Evolutionary conservation across 2,113 vertebrate genomes (phyloP), one percentile per base, ranked within the genome.

Genomic region (Macroglossus sobrinus): DNA sequence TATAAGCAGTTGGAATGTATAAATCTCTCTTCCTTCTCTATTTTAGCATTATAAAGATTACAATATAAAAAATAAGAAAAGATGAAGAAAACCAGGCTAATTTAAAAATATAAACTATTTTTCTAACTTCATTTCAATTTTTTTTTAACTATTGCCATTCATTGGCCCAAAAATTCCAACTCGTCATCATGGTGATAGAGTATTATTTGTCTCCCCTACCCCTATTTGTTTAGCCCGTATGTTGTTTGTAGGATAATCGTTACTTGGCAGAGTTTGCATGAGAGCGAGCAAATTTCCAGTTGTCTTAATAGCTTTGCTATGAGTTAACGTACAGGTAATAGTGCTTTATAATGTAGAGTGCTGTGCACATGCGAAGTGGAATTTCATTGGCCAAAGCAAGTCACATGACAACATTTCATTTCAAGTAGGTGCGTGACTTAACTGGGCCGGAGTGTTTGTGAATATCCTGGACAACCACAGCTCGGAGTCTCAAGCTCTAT

Each of bases 231-330:
- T 15, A 38, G 11, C 2, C 24, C 4, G 24, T 26, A 14, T 81
- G n/a, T 59, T 86, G 2, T 63, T 87, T 93, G 26, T 19, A 76
- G 64, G 78, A 81, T 57, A 14, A 40, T 59, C 18, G 81, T 71
- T 63, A 71, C 84, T 93, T 85, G 89, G 38, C n/a, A 89, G 88
- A 26, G 19, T 89, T 89, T 80, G 0, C 28, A 15, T 81, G 11
- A 89, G 24, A 80, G 88, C 68, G 82, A 72, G 40, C 16, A 89
- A 40, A 91, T 89, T 96, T 91, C 26, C 14, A 82, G 47, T 61
- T 53, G 24, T 61, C 35, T 61, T 93, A 47, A 59, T 96, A 38
- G 57, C 26, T 94, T 79, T 84, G 66, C 43, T 94, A 28, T 72
- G 28, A 53, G 35, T 57, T 66, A 40, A 68, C 69, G 47, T 61